A percentile compares a stretch with the other conserved stretches of the same genome.
These are phyloP conservation scores for Scylla paramamosain DNA, from an alignment of 1,140 invertebrate genomes.

Conservation along the genomic window DNA sequence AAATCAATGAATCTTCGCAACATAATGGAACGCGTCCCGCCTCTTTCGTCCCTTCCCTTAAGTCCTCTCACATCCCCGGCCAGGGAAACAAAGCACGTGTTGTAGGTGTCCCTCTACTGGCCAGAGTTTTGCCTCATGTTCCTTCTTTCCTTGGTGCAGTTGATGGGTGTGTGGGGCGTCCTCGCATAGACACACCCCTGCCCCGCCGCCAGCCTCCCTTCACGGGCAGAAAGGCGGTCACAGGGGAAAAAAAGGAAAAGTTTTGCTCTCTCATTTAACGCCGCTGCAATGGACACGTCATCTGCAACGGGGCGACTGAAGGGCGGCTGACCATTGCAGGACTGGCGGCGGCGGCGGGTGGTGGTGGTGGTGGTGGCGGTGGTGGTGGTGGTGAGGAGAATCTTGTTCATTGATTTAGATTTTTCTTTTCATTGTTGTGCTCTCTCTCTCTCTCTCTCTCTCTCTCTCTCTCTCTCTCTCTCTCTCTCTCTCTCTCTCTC, in stretches of 20 bases:
- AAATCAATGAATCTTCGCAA: no score
- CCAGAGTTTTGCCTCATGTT: not conserved
- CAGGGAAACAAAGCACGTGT: not conserved
- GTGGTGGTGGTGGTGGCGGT: not conserved
- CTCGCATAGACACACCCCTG: not conserved
- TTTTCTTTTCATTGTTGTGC: not conserved
- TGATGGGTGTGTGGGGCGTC: not conserved
- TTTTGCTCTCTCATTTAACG: not conserved
- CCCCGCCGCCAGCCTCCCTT: not conserved
- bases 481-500: no score
- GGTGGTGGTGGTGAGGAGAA: not conserved
- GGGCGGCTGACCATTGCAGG: conserved; percentile 13
- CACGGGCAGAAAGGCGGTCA: not conserved
- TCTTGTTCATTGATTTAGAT: conserved; percentile 26
- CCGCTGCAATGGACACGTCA: conserved; percentile 60
- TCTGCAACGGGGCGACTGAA: conserved; percentile 32
- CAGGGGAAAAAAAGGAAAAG: not conserved
- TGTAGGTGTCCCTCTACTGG: not conserved
- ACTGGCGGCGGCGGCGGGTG: not conserved
- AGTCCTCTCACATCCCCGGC: not conserved
- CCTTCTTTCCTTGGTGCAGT: not conserved
- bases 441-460: not conserved
- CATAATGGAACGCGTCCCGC: no score
- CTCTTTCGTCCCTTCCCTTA: not conserved
- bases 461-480: no score